A percentile compares a stretch with the other conserved stretches of the same genome.
phyloP scores from a whole-genome alignment of 2,797 vertebrate genomes.

The Sebastes minor region DNA sequence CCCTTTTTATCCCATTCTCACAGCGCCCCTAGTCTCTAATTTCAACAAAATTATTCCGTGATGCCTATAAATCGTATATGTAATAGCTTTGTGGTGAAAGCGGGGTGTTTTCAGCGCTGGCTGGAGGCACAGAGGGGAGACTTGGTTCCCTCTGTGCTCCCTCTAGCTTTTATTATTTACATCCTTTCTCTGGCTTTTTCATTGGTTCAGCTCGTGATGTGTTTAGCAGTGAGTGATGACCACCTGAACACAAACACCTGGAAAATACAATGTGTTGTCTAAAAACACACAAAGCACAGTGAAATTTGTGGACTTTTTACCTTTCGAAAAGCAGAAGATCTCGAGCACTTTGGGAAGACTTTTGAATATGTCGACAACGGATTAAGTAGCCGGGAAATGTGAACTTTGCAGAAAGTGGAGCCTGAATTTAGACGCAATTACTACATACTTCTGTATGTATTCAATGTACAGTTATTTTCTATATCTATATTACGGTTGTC shows the following conservation, averaged over 20 bases:
- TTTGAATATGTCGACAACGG: not conserved
- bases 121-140: constrained; percentile 15
- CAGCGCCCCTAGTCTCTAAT: constrained; percentile 38
- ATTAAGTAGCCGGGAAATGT: not conserved
- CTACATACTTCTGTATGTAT: not conserved
- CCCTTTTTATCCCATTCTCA: constrained; percentile 34
- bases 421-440: not conserved
- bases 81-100: constrained; percentile 27
- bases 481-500: too few species aligned
- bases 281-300: not conserved
- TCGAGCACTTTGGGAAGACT: not conserved
- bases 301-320: not conserved
- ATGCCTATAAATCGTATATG: constrained; percentile 38
- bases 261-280: not conserved
- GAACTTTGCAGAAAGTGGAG: not conserved
- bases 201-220: not conserved
- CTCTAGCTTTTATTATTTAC: constrained; percentile 35
- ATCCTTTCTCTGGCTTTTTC: constrained; percentile 22
- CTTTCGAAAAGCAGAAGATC: not conserved
- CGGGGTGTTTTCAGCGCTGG: not conserved
- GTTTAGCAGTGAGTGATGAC: constrained; percentile 17
- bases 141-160: not conserved
- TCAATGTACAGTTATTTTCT: not conserved
- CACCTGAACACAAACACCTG: not conserved
- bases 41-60: constrained; percentile 47